Evolutionary conservation across 2,113 vertebrate species (phyloP).

Genomic region (Chaenogobius annularis): DNA sequence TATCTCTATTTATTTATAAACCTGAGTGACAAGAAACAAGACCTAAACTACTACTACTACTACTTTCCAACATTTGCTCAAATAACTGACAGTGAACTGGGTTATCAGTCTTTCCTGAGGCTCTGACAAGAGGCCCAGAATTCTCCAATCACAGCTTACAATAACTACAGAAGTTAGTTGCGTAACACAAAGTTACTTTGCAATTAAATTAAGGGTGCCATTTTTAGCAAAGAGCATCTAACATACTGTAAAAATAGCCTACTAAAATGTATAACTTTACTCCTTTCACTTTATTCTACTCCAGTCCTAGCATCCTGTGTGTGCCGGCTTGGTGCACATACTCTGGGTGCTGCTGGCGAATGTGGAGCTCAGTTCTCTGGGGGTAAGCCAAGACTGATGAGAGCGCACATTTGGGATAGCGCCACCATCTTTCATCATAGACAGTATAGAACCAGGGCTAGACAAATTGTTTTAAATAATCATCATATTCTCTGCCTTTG

Average conservation of each 20-base stretch:
- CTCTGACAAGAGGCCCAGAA: neutral
- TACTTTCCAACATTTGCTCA: too few species aligned
- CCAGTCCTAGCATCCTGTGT: neutral
- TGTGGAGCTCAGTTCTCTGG: constrained; percentile 66
- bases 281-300: neutral
- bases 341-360: constrained; percentile 48
- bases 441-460: constrained; percentile 69
- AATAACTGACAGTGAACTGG: too few species aligned
- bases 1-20: too few species aligned
- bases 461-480: constrained; percentile 70
- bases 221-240: neutral
- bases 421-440: constrained; percentile 69
- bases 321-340: neutral
- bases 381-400: constrained; percentile 72
- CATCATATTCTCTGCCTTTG: constrained; percentile 37
- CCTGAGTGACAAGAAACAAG: too few species aligned
- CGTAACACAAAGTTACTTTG: neutral
- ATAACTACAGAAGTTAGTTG: neutral
- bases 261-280: neutral
- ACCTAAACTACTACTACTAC: too few species aligned
- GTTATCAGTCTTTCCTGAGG: neutral
- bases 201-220: neutral
- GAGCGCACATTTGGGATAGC: constrained; percentile 50
- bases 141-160: neutral
- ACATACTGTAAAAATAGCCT: neutral